Evolutionary conservation across 1,140 invertebrate genomes (phyloP).

Genomic region (Nilaparvata lugens): DNA sequence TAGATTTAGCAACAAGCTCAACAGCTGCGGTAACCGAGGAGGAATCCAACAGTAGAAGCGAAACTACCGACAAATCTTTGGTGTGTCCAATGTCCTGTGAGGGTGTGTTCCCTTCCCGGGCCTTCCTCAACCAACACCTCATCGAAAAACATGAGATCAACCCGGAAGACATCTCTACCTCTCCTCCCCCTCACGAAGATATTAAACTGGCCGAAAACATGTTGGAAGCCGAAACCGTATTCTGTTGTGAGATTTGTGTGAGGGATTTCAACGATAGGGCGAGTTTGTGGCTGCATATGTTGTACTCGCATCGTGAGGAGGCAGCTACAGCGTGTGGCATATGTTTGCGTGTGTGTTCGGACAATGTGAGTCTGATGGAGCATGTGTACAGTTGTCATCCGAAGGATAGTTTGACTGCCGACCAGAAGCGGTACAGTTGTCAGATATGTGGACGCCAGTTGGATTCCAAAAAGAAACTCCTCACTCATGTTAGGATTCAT

Average conservation of each 20-base stretch:
- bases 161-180: conserved; percentile 25
- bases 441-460: conserved; percentile 50
- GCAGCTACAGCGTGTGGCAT: conserved; percentile 47
- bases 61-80: conserved; percentile 35
- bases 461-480: conserved; percentile 45
- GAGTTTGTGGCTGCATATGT: conserved; percentile 46
- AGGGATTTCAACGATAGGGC: conserved; percentile 43
- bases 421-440: conserved; percentile 28
- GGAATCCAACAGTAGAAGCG: not conserved
- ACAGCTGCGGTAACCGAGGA: not conserved
- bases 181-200: not conserved
- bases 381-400: conserved; percentile 43
- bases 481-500: conserved; percentile 47
- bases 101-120: conserved; percentile 7
- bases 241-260: conserved; percentile 43
- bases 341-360: conserved; percentile 43
- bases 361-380: conserved; percentile 39
- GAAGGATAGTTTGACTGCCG: conserved; percentile 19
- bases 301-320: conserved; percentile 44
- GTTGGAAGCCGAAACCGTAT: conserved; percentile 33
- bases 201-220: conserved; percentile 23
- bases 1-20: not conserved
- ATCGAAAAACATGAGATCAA: conserved; percentile 38
- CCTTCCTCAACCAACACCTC: conserved; percentile 37
- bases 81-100: conserved; percentile 31